Conservation (phyloP, 1,140 invertebrate genomes). For the Papilio dardanus region DNA sequence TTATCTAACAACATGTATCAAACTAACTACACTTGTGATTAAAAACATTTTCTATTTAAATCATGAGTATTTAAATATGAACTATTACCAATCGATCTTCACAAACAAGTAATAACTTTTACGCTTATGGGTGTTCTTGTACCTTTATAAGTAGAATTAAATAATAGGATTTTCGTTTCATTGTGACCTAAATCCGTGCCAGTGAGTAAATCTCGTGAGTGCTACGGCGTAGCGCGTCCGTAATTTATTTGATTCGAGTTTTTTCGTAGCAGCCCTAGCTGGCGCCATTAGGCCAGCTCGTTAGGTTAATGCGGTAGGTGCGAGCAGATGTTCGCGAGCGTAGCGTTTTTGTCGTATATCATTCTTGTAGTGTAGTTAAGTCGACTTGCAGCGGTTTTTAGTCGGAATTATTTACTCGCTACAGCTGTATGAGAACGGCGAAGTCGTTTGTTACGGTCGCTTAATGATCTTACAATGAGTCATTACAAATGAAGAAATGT, state of each 20-base stretch:
- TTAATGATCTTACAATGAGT: background rate
- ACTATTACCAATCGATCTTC: too few relatives aligned
- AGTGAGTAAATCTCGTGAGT: constrained; percentile 10
- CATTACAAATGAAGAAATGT: background rate
- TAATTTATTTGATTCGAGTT: constrained; percentile 74
- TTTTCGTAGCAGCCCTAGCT: constrained; percentile 66
- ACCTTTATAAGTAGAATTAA: background rate
- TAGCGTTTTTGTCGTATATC: constrained; percentile 68
- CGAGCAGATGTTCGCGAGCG: constrained; percentile 65
- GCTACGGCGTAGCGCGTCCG: constrained; percentile 34
- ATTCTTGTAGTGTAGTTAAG: constrained; percentile 58
- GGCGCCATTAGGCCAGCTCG: constrained; percentile 73
- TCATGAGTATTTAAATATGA: too few relatives aligned
- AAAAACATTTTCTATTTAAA: too few relatives aligned
- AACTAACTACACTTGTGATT: too few relatives aligned
- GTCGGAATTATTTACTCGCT: constrained; percentile 32
- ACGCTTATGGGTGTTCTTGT: background rate
- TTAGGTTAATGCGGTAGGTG: constrained; percentile 74
- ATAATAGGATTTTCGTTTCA: constrained; percentile 35
- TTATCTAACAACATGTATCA: background rate
- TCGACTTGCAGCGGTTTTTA: constrained; percentile 47
- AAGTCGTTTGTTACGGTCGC: constrained; percentile 25
- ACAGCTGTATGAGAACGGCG: constrained; percentile 12
- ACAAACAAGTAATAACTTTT: background rate
- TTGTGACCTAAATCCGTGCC: constrained; percentile 26